A percentile compares a stretch with the other conserved stretches of the same genome.
Evolutionary conservation across 2,797 vertebrate species (phyloP).

Genomic region (Threskiornis aethiopicus): DNA sequence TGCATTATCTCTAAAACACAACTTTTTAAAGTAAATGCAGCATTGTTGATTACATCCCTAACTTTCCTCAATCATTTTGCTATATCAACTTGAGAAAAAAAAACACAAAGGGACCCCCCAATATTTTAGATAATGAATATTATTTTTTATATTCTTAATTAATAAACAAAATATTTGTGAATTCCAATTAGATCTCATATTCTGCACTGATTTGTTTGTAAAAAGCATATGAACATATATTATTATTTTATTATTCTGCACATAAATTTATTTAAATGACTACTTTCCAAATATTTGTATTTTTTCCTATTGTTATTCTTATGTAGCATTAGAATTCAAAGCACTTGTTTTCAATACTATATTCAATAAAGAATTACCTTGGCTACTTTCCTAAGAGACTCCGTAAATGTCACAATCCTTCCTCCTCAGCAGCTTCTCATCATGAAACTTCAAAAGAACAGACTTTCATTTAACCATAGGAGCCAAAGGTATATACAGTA

Average conservation of each 20-base stretch:
- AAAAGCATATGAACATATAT: background rate
- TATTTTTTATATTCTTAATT: background rate
- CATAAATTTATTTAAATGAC: background rate
- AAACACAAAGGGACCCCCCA: rapidly evolving
- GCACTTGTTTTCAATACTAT: background rate
- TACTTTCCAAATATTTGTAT: background rate
- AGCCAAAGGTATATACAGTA: background rate
- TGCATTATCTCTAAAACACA: background rate
- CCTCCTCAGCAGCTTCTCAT: background rate
- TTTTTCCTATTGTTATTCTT: background rate
- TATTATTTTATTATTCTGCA: background rate
- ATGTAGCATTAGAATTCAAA: background rate
- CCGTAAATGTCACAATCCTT: background rate
- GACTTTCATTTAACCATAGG: background rate
- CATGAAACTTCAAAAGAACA: background rate
- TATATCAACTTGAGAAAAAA: background rate
- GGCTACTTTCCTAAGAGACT: background rate
- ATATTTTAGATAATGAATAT: background rate
- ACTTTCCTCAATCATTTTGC: background rate
- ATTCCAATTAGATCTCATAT: background rate
- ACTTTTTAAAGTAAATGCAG: background rate
- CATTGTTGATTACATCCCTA: background rate
- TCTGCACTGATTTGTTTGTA: background rate
- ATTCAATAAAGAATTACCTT: background rate
- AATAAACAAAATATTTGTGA: background rate